phyloP scores from a whole-genome alignment of 1,140 invertebrate genomes.

The Plodia interpunctella region DNA sequence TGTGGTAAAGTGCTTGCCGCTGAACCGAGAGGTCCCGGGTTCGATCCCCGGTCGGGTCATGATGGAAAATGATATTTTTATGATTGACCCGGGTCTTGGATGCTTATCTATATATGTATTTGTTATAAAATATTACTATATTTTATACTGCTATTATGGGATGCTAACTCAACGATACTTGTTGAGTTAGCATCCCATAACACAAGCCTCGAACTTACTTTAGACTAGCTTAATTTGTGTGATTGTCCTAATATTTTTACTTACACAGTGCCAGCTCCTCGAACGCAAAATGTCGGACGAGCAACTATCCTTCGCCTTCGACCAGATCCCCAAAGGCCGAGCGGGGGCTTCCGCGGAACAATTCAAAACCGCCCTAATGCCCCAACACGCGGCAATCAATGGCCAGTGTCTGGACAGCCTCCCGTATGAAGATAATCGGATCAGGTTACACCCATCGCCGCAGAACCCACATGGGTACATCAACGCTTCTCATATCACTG shows the following conservation, averaged over 20 bases:
- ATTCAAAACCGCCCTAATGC: conserved; percentile 81
- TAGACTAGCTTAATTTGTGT: too few relatives aligned
- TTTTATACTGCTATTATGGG: too few relatives aligned
- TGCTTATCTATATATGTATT: too few relatives aligned
- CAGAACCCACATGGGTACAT: conserved; percentile 92
- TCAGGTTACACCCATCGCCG: conserved; percentile 85
- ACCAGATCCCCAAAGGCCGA: conserved; percentile 89
- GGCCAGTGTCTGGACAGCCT: conserved; percentile 84
- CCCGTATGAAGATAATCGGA: conserved; percentile 92
- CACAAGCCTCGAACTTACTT: too few relatives aligned
- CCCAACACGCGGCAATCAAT: conserved; percentile 79
- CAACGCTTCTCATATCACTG: conserved; percentile 91
- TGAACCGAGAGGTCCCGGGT: too few relatives aligned
- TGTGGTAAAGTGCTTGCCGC: too few relatives aligned
- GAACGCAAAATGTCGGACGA: conserved; percentile 89
- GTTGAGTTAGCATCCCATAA: too few relatives aligned
- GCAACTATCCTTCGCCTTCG: conserved; percentile 91
- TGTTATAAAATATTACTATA: too few relatives aligned
- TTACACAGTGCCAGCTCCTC: conserved; percentile 84
- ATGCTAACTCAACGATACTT: too few relatives aligned
- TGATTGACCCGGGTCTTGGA: too few relatives aligned
- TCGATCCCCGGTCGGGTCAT: too few relatives aligned
- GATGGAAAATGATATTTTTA: too few relatives aligned
- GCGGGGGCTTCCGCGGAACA: conserved; percentile 75
- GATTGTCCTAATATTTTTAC: not conserved